Evolutionary conservation across 2,888 invertebrate genomes (phyloP).

Genomic region (Diachrysia chrysitis): DNA sequence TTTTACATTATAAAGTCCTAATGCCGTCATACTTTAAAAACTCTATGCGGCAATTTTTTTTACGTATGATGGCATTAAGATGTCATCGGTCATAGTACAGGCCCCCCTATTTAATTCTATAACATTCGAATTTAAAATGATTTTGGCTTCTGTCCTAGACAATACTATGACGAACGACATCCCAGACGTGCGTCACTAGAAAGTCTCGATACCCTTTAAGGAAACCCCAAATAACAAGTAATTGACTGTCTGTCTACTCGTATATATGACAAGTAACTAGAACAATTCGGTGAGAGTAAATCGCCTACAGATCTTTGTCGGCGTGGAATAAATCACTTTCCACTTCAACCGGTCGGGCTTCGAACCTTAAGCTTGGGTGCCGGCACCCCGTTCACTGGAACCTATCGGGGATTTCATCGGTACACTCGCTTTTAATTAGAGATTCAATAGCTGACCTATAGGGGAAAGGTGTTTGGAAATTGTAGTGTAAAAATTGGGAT

Average conservation of each 20-base stretch:
- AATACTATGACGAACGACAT: constrained; percentile 1
- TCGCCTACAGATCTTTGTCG: constrained; percentile 70
- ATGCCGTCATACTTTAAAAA: no score
- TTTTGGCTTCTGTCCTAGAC: not conserved
- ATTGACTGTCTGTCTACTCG: not conserved
- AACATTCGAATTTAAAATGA: not conserved
- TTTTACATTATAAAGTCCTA: no score
- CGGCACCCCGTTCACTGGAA: constrained; percentile 34
- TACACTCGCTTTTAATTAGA: constrained; percentile 22
- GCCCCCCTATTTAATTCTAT: not conserved
- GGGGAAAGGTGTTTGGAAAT: constrained; percentile 27
- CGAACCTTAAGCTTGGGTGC: constrained; percentile 10
- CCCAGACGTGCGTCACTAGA: constrained; percentile 5
- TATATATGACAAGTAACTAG: not conserved
- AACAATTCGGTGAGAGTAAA: constrained; percentile 59
- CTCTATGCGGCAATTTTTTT: no score
- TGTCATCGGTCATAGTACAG: no score
- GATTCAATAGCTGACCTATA: constrained; percentile 15
- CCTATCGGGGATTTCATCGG: constrained; percentile 42
- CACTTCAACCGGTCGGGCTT: constrained; percentile 58
- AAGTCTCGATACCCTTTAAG: constrained; percentile 12
- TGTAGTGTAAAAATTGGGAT: not conserved
- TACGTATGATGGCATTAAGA: no score
- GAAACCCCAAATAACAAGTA: constrained; percentile 13
- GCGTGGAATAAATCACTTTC: constrained; percentile 71